Evolutionary conservation across 2,113 vertebrate species (phyloP).

Genomic region (Gymnarchus niloticus): DNA sequence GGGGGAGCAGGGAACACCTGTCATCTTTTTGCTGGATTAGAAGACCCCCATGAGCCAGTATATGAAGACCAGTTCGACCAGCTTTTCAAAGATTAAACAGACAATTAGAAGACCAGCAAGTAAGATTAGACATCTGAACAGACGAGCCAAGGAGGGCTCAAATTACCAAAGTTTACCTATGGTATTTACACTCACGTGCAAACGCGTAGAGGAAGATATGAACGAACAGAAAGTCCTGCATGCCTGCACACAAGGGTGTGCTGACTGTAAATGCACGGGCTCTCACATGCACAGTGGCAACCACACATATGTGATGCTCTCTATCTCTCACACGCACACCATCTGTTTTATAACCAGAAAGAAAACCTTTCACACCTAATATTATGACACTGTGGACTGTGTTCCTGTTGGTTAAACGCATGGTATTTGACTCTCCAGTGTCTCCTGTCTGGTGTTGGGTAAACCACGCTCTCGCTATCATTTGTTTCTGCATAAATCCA

Average conservation of each 20-base stretch:
- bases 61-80: neutral
- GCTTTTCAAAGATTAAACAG: neutral
- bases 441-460: neutral
- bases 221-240: neutral
- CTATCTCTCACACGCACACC: neutral
- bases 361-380: neutral
- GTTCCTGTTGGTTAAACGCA: neutral
- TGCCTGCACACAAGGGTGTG: neutral
- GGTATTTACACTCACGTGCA: neutral
- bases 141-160: neutral
- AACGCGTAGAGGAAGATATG: neutral
- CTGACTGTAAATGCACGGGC: neutral
- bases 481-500: neutral
- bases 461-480: neutral
- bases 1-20: neutral
- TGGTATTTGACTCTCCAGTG: neutral
- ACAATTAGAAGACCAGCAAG: neutral
- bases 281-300: neutral
- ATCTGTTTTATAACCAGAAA: slow-evolving; percentile 3
- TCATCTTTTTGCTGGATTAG: neutral
- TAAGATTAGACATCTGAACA: neutral
- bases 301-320: too few relatives aligned
- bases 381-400: neutral
- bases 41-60: neutral
- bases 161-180: neutral